Conservation (phyloP, 2,888 invertebrate species). For the Nyleta sp. region DNA sequence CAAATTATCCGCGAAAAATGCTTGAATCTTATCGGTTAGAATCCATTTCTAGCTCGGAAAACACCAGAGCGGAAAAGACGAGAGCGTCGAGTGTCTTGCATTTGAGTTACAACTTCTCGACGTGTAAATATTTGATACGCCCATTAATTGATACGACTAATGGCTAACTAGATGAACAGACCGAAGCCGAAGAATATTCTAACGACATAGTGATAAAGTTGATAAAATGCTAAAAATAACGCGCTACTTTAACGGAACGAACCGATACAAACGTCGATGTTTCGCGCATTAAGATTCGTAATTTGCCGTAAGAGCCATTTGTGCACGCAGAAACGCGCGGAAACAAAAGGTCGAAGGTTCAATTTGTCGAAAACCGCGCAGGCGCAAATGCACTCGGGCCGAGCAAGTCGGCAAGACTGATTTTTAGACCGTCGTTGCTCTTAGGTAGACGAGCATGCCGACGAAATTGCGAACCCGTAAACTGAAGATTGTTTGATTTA, state of each 20-base stretch:
- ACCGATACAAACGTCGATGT: constrained; percentile 33
- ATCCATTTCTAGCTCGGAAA: too few species aligned
- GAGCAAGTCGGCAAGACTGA: constrained; percentile 35
- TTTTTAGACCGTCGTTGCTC: constrained; percentile 29
- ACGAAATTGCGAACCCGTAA: too few species aligned
- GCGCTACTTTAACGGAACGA: constrained; percentile 16
- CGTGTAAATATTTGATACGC: constrained; percentile 9
- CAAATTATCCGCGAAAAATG: too few species aligned
- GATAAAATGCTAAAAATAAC: constrained; percentile 7
- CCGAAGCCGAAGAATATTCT: constrained; percentile 41
- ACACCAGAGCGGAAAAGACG: too few species aligned
- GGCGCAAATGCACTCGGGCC: neutral
- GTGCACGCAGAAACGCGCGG: neutral
- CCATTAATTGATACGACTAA: neutral
- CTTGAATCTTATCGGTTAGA: too few species aligned
- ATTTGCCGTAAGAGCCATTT: neutral
- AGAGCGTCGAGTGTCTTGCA: too few species aligned
- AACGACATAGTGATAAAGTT: constrained; percentile 32
- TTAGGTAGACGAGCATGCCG: too few species aligned
- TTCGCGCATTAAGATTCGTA: constrained; percentile 13
- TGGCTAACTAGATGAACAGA: constrained; percentile 4
- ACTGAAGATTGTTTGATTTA: neutral
- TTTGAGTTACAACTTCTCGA: neutral
- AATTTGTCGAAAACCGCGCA: neutral
- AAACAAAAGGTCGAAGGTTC: neutral